Evolutionary conservation across 2,113 vertebrate species (phyloP).

Genomic region (Eurypyga helias): DNA sequence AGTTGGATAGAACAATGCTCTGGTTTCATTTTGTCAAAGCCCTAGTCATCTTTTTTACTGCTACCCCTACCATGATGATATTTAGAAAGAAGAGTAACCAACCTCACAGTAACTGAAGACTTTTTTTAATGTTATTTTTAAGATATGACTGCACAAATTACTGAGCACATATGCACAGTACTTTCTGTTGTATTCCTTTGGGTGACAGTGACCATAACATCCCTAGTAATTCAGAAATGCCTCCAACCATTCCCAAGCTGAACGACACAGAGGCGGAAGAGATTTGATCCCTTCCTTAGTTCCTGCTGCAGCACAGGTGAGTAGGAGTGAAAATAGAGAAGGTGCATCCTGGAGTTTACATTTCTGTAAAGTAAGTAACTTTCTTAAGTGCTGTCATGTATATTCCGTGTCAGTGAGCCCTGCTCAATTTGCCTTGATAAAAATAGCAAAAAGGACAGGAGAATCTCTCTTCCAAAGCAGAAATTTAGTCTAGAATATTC

Average conservation of each 20-base stretch:
- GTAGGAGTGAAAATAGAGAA: not conserved
- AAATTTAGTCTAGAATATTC: not conserved
- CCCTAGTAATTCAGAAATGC: not conserved
- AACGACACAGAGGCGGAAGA: not conserved
- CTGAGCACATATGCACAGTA: not conserved
- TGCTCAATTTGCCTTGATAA: not conserved
- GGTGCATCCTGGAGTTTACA: not conserved
- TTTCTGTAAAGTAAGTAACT: not conserved
- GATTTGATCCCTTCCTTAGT: not conserved
- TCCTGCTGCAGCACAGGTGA: not conserved
- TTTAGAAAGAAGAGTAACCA: not conserved
- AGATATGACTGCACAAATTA: not conserved
- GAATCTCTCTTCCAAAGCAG: not conserved
- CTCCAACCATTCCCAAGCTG: not conserved
- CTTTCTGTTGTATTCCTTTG: not conserved
- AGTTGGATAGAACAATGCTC: not conserved
- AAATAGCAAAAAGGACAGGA: not conserved
- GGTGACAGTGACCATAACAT: not conserved
- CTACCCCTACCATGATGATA: not conserved
- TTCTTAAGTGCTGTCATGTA: not conserved
- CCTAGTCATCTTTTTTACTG: not conserved
- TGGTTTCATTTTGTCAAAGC: fast-evolving
- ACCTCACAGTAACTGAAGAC: not conserved
- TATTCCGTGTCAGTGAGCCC: not conserved
- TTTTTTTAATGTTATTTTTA: not conserved